Evolutionary conservation across 2,113 vertebrate species (phyloP).

Genomic region (Hydropotes inermis): DNA sequence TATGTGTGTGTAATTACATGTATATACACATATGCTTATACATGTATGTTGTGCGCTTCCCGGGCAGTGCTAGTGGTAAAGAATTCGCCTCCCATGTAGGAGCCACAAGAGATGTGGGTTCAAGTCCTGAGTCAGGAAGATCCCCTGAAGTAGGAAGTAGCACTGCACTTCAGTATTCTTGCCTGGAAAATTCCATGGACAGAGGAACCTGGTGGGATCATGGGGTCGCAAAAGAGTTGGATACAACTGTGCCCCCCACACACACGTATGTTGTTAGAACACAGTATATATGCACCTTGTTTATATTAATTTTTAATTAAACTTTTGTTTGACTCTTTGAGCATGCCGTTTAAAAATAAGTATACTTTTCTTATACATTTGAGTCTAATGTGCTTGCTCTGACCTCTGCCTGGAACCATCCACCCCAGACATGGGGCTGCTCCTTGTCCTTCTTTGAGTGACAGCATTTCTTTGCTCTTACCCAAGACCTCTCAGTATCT

Average conservation of each 20-base stretch:
- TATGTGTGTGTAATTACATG: not conserved
- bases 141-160: not conserved
- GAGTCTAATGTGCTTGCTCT: not conserved
- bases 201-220: not conserved
- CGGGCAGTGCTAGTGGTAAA: fast-evolving
- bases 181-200: not conserved
- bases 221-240: not conserved
- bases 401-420: not conserved
- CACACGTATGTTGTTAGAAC: not conserved
- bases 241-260: not conserved
- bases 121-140: not conserved
- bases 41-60: not conserved
- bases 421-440: not conserved
- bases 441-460: not conserved
- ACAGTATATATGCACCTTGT: not conserved
- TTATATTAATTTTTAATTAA: not conserved
- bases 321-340: not conserved
- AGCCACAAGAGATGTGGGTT: not conserved
- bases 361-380: not conserved
- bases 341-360: not conserved
- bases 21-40: not conserved
- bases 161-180: not conserved
- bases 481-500: not conserved
- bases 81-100: not conserved
- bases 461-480: not conserved